These are phyloP conservation scores for Eulemur coronatus DNA, from an alignment of 2,797 vertebrate genomes.

Conservation along the genomic window DNA sequence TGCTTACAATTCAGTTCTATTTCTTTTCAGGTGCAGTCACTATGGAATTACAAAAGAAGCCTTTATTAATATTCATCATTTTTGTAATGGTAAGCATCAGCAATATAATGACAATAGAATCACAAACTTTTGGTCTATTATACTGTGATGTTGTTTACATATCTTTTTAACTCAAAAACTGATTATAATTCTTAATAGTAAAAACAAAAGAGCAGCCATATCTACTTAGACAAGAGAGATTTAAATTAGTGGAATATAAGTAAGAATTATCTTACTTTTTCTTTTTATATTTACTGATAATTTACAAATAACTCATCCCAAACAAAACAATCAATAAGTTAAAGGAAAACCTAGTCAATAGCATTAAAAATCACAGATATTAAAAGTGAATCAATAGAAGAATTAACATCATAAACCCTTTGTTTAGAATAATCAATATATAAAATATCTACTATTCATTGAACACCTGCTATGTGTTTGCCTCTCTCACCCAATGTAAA, in stretches of 20 bases:
- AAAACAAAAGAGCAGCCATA: not conserved
- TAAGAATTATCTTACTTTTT: not conserved
- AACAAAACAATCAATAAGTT: not conserved
- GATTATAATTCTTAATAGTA: slow-evolving; percentile 2
- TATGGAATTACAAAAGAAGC: not conserved
- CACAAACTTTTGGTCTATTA: slow-evolving; percentile 25
- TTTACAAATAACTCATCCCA: slow-evolving; percentile 12
- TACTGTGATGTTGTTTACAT: slow-evolving; percentile 44
- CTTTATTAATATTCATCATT: slow-evolving; percentile 29
- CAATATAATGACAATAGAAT: not conserved
- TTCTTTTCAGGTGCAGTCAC: not conserved
- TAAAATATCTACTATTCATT: not conserved
- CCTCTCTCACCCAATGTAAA: not conserved
- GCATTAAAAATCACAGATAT: not conserved
- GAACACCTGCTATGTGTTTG: not conserved
- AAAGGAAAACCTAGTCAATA: not conserved
- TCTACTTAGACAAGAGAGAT: not conserved
- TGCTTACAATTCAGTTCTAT: not conserved
- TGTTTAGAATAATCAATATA: not conserved
- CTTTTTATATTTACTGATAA: slow-evolving; percentile 29
- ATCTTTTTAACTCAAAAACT: slow-evolving; percentile 25
- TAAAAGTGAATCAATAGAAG: not conserved
- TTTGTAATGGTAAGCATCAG: not conserved
- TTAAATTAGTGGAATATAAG: slow-evolving; percentile 41
- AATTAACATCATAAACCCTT: not conserved